Evolutionary conservation across 2,113 vertebrate genomes (phyloP).

Genomic region (Hyla sarda): DNA sequence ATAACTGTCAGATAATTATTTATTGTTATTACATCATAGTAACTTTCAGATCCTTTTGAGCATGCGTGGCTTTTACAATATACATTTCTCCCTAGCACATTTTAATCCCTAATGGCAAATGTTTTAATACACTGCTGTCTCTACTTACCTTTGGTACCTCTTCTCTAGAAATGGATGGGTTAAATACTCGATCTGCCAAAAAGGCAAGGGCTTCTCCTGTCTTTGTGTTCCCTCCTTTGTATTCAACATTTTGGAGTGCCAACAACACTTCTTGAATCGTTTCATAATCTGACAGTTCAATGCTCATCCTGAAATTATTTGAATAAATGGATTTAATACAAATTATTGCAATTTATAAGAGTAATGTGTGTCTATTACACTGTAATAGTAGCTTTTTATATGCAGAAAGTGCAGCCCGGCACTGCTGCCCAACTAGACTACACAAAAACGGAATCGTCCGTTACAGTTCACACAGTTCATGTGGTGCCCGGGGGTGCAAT

Average conservation of each 20-base stretch:
- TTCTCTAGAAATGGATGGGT: conserved; percentile 68
- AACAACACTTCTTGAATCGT: conserved; percentile 72
- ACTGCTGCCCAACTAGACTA: too few species aligned
- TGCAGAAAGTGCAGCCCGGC: not conserved
- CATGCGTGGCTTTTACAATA: too few species aligned
- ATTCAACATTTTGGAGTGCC: conserved; percentile 73
- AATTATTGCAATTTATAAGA: not conserved
- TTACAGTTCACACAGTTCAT: too few species aligned
- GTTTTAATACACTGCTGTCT: not conserved
- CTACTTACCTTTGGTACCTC: conserved; percentile 79
- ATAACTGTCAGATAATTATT: too few species aligned
- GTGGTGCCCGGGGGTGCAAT: too few species aligned
- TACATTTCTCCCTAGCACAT: not conserved
- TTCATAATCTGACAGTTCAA: conserved; percentile 79
- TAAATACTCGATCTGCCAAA: conserved; percentile 74
- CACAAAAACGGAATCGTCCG: too few species aligned
- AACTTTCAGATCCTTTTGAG: too few species aligned
- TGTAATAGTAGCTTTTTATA: not conserved
- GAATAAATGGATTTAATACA: not conserved
- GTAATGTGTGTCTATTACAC: not conserved
- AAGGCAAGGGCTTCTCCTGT: conserved; percentile 78
- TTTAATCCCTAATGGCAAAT: not conserved
- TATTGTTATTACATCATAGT: too few species aligned
- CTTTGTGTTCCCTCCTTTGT: conserved; percentile 73
- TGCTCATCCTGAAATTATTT: conserved; percentile 74